A percentile compares a stretch with the other conserved stretches of the same genome.
phyloP scores from a whole-genome alignment of 92 coral and sea anemone species.

The Parazoanthus atlanticus region DNA sequence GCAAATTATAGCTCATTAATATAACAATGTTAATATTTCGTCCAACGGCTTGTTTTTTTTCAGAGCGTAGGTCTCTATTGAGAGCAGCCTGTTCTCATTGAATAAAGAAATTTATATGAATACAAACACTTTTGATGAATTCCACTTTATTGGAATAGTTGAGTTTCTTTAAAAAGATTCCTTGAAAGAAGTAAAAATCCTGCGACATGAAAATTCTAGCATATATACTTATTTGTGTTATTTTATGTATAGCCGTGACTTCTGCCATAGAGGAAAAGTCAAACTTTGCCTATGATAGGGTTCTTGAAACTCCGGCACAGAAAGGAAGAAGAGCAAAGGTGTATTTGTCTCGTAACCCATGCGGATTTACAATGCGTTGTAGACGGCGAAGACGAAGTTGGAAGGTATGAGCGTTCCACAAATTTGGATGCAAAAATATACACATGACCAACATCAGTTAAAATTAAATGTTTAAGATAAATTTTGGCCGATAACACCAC shows the following conservation, averaged over 20 bases:
- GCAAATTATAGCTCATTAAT: not conserved
- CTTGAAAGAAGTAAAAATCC: not conserved
- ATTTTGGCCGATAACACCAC: no score
- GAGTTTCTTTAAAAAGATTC: not conserved
- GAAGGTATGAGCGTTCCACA: not conserved
- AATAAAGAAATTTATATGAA: no score
- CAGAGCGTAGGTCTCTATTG: not conserved
- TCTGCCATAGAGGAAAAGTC: not conserved
- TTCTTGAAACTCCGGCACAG: not conserved
- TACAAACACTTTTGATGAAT: not conserved
- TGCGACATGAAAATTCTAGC: not conserved
- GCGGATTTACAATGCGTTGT: constrained; percentile 25
- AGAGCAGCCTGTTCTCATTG: not conserved
- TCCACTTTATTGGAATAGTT: not conserved
- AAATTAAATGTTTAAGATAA: not conserved
- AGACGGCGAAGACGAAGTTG: constrained; percentile 23
- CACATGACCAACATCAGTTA: not conserved
- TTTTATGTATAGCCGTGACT: not conserved
- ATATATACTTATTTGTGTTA: not conserved
- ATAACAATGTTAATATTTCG: not conserved
- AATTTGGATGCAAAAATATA: not conserved
- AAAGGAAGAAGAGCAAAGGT: not conserved
- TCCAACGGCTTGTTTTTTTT: not conserved
- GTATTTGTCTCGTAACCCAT: not conserved
- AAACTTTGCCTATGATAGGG: not conserved